phyloP scores from a whole-genome alignment of 2,113 vertebrate genomes.

The Erythrolamprus reginae region DNA sequence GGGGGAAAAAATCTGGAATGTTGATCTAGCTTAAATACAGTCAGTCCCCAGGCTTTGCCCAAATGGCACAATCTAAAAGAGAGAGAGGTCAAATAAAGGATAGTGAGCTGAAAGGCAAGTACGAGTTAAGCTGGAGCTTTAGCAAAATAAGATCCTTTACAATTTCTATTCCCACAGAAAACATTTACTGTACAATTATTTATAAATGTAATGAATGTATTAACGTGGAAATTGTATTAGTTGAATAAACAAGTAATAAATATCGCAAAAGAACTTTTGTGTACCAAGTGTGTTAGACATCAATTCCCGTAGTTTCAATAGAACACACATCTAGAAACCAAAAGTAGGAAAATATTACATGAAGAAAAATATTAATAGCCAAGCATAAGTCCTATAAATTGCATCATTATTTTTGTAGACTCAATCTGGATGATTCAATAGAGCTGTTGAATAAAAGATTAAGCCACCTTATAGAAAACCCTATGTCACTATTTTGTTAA shows the following conservation, averaged over 20 bases:
- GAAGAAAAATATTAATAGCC: not conserved
- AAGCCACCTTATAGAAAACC: not conserved
- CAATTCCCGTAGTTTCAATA: not conserved
- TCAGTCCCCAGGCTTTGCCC: not conserved
- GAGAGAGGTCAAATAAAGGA: not conserved
- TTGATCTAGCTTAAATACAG: not conserved
- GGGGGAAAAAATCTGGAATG: not conserved
- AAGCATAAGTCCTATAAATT: not conserved
- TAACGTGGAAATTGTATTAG: not conserved
- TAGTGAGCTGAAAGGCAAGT: not conserved
- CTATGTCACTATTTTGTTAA: rapidly evolving
- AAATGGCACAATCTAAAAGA: not conserved
- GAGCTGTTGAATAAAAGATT: not conserved
- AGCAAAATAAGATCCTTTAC: not conserved
- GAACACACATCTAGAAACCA: not conserved
- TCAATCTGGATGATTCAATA: not conserved
- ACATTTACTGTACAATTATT: not conserved
- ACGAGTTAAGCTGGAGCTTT: not conserved
- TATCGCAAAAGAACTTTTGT: not conserved
- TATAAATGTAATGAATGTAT: not conserved
- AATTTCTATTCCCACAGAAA: not conserved
- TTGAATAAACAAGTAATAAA: not conserved
- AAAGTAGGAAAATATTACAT: not conserved
- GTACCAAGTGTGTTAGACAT: not conserved
- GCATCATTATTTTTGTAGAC: not conserved